Evolutionary conservation across 92 coral and sea anemone species (phyloP), one percentile per base, ranked within the genome.

Genomic region (Paragorgia papillata): DNA sequence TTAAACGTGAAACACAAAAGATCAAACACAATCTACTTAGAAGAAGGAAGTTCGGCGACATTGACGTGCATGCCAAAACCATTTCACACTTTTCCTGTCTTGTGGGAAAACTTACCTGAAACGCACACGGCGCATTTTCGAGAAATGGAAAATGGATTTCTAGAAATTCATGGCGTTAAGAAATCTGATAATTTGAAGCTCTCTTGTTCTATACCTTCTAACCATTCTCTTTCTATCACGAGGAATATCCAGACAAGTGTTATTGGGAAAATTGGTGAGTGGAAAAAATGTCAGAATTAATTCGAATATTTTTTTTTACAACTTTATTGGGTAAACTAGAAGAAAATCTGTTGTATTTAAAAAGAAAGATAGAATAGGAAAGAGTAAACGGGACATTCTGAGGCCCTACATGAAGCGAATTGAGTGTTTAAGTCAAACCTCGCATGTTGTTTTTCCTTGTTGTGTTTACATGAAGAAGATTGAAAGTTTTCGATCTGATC

Each of bases 1-100:
- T 41, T 49, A 1, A 26, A 56, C 48, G 40, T 44, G 1, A 13
- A 44, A 37, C 75, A 44, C 15, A 27, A 68, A 34, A n/a, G 39
- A 46, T 44, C 71, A 24, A 15, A 48, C 20, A 2, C 22, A 27
- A 17, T 68, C 17, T 21, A 31, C 13, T 25, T 68, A 8, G 22
- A 17, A n/a, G 41, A 68, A 44, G 75, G 75, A n/a, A 49, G 75
- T 39, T 12, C 58, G 0, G 75, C 75, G 9, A 46, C 59, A 19
- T 25, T 68, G 50, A 68, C 57, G 18, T 68, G 75, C 33, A 5
- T 27, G 9, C 59, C 75, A 26, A 9, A 34, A 44, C 43, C 57
- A 29, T 21, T 39, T 9, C 22, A 49, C 59, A 21, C 54, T 31
- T 22, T 68, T 7, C 0, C 57, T 6, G 22, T 49, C n/a, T 3